Percentiles rank a stretch among this genome's conserved stretches.
Conservation (phyloP, 2,797 vertebrate genomes). For the Enteromius viviparus region DNA sequence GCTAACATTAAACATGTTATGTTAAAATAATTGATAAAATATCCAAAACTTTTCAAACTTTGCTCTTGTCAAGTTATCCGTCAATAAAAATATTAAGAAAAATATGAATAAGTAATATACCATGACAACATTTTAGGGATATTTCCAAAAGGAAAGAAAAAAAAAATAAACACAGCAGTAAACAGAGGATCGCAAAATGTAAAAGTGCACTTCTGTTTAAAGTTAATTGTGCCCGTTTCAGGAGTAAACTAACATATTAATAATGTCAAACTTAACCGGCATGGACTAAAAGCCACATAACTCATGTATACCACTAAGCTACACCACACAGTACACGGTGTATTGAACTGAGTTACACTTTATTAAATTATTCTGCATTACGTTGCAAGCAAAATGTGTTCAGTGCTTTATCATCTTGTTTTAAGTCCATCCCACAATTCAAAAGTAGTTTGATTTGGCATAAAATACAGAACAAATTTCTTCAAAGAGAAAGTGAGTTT, state of each 20-base stretch:
- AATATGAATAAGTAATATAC: not conserved
- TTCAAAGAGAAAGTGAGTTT: not conserved
- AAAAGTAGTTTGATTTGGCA: not conserved
- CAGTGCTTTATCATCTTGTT: not conserved
- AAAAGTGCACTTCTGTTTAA: not conserved
- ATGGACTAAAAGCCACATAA: not conserved
- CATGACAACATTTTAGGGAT: not conserved
- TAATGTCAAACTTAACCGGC: not conserved
- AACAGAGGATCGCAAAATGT: not conserved
- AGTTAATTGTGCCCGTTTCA: not conserved
- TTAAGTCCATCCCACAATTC: not conserved
- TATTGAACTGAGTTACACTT: not conserved
- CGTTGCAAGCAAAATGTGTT: not conserved
- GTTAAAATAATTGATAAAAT: not conserved
- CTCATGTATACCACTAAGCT: not conserved
- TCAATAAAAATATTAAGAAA: too few relatives aligned
- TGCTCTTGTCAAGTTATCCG: not conserved
- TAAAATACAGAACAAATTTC: not conserved
- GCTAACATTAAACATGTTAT: not conserved
- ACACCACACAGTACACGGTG: not conserved
- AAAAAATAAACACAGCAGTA: not conserved
- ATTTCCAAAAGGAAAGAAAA: not conserved
- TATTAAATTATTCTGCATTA: slow-evolving; percentile 2
- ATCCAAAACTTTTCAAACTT: too few relatives aligned
- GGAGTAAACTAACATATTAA: not conserved